Evolutionary conservation across 1,140 invertebrate species (phyloP), one percentile per base, ranked within the genome.

Genomic region (Teleopsis dalmanni): DNA sequence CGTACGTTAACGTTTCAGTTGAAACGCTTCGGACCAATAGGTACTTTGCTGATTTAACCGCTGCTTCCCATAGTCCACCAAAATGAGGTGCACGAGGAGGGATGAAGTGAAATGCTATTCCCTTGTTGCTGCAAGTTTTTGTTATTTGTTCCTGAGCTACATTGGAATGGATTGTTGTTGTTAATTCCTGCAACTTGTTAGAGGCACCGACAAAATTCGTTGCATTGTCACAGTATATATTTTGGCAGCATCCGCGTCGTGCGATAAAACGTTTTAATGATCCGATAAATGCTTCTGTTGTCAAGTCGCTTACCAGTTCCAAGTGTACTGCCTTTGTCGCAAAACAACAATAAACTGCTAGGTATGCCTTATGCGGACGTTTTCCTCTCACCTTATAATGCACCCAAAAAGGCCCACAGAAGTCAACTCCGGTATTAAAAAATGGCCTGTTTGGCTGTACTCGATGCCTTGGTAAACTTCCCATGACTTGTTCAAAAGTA

Each of bases 201-300:
- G n/a, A n/a, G n/a, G n/a, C n/a, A n/a, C n/a, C 57, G 1, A 57
- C 46, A 36, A 71, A 68, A 47, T 67, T 72, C 0, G 62, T 70
- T 0, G 57, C 68, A 42, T 63, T 62, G 25, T 72, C 68, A 3
- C 52, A 62, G 21, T 56, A 53, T 1, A 71, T 54, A 2, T 46
- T 53, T 0, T 36, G 23, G 3, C 40, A 49, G 4, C 54, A 46
- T 1, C 55, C 58, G 21, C 57, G 36, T 10, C 51, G 40, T 6
- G 18, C 21, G 4, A 61, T 49, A 50, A 72, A 70, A 23, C 66
- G 45, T 22, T 38, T 52, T 18, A 72, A 59, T 1, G 64, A 58
- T 14, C 56, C 53, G 3, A 72, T 33, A 29, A 71, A 69, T 19
- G 54, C 45, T 33, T 53, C 36, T 3, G 65, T 59, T 10, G 57